Percentiles rank a stretch among this genome's conserved stretches.
Conservation (phyloP, 35 echinoderm and acorn worm genomes). For the Chiridota heheva region DNA sequence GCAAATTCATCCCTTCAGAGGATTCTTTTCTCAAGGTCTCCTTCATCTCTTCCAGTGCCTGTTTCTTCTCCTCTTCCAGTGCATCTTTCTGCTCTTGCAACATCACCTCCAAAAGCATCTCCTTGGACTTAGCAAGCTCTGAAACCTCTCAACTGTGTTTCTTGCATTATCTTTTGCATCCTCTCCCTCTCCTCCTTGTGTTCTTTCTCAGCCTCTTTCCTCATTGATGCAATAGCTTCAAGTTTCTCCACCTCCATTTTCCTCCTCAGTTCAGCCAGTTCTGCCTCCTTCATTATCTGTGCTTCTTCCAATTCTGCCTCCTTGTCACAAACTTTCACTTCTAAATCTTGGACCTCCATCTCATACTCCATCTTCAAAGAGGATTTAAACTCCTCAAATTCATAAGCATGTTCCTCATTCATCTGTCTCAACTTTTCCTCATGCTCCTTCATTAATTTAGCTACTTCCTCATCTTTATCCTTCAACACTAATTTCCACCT, state of each 20-base stretch:
- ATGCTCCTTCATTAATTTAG: constrained; percentile 38
- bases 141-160: constrained; percentile 63
- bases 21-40: constrained; percentile 14
- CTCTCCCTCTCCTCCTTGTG: constrained; percentile 42
- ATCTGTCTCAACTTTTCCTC: no score
- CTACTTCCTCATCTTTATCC: constrained; percentile 27
- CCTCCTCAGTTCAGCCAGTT: constrained; percentile 19
- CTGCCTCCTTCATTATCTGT: constrained; percentile 30
- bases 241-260: constrained; percentile 57
- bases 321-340: constrained; percentile 58
- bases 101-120: constrained; percentile 57
- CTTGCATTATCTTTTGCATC: constrained; percentile 46
- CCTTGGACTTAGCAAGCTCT: constrained; percentile 53
- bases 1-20: constrained; percentile 2
- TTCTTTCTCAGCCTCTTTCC: constrained; percentile 42
- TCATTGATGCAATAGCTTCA: constrained; percentile 46
- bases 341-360: constrained; percentile 70
- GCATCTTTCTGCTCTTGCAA: constrained; percentile 30
- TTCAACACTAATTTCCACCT: constrained; percentile 19
- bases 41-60: constrained; percentile 13
- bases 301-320: constrained; percentile 46
- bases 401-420: no score
- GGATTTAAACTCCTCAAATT: constrained; percentile 38
- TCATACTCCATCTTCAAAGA: constrained; percentile 65
- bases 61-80: constrained; percentile 26